Percentiles rank a stretch among this genome's conserved stretches.
Evolutionary conservation across 2,113 vertebrate species (phyloP).

Genomic region (Pycnonotus jocosus): DNA sequence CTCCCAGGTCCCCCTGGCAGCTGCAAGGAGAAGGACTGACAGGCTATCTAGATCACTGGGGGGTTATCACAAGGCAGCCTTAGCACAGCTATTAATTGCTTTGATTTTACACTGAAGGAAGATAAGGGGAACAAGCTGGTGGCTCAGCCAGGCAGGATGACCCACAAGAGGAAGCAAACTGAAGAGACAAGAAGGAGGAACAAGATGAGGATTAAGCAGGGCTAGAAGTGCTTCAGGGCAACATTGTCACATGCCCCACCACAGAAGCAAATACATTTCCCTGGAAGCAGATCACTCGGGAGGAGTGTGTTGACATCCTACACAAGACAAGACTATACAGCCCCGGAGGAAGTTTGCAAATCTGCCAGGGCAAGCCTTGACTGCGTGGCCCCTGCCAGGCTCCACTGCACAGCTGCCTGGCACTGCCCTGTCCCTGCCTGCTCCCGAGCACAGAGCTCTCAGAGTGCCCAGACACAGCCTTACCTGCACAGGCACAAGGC

Average conservation of each 20-base stretch:
- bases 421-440: accelerated
- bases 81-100: neutral
- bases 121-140: neutral
- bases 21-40: neutral
- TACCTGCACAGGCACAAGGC: neutral
- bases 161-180: neutral
- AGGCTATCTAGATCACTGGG: neutral
- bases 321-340: neutral
- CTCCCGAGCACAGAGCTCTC: neutral
- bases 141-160: neutral
- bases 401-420: neutral
- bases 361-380: neutral
- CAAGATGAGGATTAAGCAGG: neutral
- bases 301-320: neutral
- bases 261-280: neutral
- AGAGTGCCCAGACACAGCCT: neutral
- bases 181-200: neutral
- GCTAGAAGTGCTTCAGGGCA: neutral
- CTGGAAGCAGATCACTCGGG: neutral
- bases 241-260: neutral
- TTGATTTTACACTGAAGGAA: neutral
- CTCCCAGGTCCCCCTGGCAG: neutral
- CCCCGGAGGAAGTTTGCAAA: neutral
- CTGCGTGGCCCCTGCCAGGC: neutral
- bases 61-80: neutral